Evolutionary conservation across 1,140 invertebrate species (phyloP).

Genomic region (Hylaeus anthracinus): DNA sequence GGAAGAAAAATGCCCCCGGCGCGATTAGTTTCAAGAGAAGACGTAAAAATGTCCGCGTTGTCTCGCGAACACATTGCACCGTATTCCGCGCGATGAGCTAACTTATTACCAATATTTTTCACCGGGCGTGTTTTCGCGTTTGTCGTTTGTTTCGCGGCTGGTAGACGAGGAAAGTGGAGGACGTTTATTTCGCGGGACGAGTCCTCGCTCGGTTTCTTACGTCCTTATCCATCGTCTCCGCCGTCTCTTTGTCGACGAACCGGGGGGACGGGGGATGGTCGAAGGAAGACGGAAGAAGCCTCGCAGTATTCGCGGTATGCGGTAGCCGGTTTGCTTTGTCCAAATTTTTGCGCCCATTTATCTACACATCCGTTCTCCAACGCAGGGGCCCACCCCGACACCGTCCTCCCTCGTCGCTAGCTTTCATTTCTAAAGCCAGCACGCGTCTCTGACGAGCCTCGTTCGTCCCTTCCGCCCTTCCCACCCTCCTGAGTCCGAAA

Average conservation of each 20-base stretch:
- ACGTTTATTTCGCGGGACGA: conserved; percentile 20
- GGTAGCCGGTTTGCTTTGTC: conserved; percentile 69
- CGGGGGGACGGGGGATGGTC: not conserved
- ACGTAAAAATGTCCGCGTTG: conserved; percentile 19
- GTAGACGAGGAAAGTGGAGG: conserved; percentile 20
- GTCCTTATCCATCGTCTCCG: conserved; percentile 8
- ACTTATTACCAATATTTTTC: conserved; percentile 49
- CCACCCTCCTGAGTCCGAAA: conserved; percentile 40
- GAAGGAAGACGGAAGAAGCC: conserved; percentile 43
- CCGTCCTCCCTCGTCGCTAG: conserved; percentile 43
- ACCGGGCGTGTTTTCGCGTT: conserved; percentile 26
- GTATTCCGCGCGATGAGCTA: not conserved
- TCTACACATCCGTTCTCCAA: conserved; percentile 59
- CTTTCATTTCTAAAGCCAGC: conserved; percentile 61
- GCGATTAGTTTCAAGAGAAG: conserved; percentile 22
- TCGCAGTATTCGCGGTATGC: conserved; percentile 69
- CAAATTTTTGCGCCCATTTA: conserved; percentile 75
- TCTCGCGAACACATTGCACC: conserved; percentile 5
- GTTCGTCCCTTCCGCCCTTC: conserved; percentile 13
- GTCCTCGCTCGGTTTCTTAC: conserved; percentile 57
- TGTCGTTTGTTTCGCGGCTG: conserved; percentile 25
- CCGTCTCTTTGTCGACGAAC: not conserved
- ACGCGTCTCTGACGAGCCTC: conserved; percentile 47
- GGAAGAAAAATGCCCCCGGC: not conserved
- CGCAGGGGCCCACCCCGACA: conserved; percentile 30